Evolutionary conservation across 2,888 invertebrate species (phyloP).

Genomic region (Coelinius sp.): DNA sequence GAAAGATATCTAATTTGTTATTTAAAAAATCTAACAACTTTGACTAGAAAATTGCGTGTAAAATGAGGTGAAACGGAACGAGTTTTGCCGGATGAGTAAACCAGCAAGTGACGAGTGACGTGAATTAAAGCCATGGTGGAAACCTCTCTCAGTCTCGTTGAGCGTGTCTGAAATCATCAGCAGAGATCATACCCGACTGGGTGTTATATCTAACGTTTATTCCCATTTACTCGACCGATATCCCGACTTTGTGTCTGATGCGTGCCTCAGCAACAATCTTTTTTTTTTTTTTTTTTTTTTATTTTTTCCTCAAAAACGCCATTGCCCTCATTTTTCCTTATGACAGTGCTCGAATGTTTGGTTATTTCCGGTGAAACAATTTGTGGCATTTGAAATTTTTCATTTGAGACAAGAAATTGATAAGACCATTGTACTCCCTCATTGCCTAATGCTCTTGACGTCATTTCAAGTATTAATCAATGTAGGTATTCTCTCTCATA

Average conservation of each 20-base stretch:
- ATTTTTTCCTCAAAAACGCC: not conserved
- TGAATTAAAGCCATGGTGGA: constrained; percentile 5
- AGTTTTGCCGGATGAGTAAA: constrained; percentile 16
- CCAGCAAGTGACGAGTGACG: constrained; percentile 23
- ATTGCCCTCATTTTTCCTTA: not conserved
- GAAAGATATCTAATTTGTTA: not conserved
- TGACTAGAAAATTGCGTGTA: not conserved
- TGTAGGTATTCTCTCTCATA: not conserved
- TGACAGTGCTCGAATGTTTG: too few species aligned
- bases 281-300: not conserved
- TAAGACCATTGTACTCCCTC: not conserved
- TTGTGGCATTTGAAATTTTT: too few species aligned
- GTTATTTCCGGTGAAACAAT: too few species aligned
- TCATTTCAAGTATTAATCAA: not conserved
- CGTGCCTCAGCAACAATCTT: constrained; percentile 6
- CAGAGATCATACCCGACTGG: not conserved
- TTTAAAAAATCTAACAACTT: not conserved
- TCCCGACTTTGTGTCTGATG: constrained; percentile 15
- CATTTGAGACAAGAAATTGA: not conserved
- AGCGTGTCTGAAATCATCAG: constrained; percentile 27
- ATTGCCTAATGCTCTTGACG: not conserved
- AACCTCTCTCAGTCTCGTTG: constrained; percentile 3
- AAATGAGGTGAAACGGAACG: not conserved
- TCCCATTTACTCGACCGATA: constrained; percentile 31
- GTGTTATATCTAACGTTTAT: constrained; percentile 19